Base-by-base conservation (phyloP, 2,888 invertebrate genomes). In the Drosophila fulvimacula region DNA sequence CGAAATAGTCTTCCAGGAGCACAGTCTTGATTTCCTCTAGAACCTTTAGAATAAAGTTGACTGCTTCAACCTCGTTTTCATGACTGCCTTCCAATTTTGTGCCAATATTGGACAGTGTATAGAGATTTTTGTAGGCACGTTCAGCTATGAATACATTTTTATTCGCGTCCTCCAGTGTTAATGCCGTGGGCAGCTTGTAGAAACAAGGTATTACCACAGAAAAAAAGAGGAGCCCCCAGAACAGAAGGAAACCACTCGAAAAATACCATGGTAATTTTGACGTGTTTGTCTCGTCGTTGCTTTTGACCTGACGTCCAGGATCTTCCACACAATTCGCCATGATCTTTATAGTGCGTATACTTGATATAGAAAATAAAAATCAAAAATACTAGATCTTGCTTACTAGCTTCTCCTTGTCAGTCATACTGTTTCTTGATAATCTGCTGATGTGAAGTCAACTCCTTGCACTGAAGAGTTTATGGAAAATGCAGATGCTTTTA, bases 11-110 rank as follows among this genome's bases (percentile, higher is more conserved):
- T 0, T 67, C 56, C 4, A 82, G 81, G 53, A 89, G 78, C 4
- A 62, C 65, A 3, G 38, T 46, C 9, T 83, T 62, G 1, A 91
- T 86, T 39, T 84, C 68, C 10, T 77, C 78, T 0, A 92, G 52
- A 46, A 89, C 79, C 11, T 82, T 62, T 0, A 76, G 74, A 63
- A 84, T 77, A 91, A 94, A 93, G 75, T 94, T 92, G 0, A 95
- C 93, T 2, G 95, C 94, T 1, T 93, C 82, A 5, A 94, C 93
- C 92, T 96, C 96, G 91, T 96, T 96, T 76, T 94, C 95, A 64
- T 94, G 92, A 86, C 96, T 96, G 5, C 96, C 96, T 10, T 94
- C 93, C 17, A 81, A 39, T 49, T 84, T 81, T 17, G 41, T 61
- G 3, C 85, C 81, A 30, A 81, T 67, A 21, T 67, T 61, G 1